These are phyloP conservation scores for Bos indicus DNA, from an alignment of 2,113 vertebrate species.

Conservation along the genomic window DNA sequence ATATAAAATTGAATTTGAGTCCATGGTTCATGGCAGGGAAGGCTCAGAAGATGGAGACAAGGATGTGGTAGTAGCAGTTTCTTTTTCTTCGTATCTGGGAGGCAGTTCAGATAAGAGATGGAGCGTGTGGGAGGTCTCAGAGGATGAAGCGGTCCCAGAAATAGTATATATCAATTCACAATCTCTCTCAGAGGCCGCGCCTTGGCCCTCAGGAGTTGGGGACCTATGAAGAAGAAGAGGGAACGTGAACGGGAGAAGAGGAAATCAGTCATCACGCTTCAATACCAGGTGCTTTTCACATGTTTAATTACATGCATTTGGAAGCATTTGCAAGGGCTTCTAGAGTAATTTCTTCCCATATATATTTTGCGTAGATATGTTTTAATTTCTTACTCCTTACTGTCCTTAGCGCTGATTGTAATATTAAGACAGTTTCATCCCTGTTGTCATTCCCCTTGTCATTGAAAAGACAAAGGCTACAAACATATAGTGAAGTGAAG, in stretches of 20 bases:
- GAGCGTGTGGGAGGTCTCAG: slow-evolving; percentile 40
- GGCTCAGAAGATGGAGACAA: slow-evolving; percentile 38
- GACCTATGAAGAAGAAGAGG: slow-evolving; percentile 64
- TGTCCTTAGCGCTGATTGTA: neutral
- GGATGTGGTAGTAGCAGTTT: neutral
- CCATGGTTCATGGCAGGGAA: slow-evolving; percentile 37
- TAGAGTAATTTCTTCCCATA: neutral
- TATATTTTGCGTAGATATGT: neutral
- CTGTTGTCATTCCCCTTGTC: neutral
- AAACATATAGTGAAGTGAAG: neutral
- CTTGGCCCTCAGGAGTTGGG: slow-evolving; percentile 53
- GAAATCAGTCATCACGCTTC: neutral
- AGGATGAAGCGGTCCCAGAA: slow-evolving; percentile 66
- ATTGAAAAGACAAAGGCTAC: neutral
- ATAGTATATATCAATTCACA: slow-evolving; percentile 74
- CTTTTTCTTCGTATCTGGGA: slow-evolving; percentile 81
- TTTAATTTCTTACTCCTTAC: neutral
- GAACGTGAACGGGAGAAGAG: neutral
- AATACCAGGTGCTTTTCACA: neutral
- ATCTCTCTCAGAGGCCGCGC: slow-evolving; percentile 41
- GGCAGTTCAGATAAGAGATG: slow-evolving; percentile 70
- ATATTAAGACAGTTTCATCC: neutral
- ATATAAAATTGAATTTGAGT: slow-evolving; percentile 56
- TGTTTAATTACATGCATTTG: neutral
- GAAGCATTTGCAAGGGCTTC: neutral